phyloP scores from a whole-genome alignment of 2,797 vertebrate species.

The Chelonia mydas region DNA sequence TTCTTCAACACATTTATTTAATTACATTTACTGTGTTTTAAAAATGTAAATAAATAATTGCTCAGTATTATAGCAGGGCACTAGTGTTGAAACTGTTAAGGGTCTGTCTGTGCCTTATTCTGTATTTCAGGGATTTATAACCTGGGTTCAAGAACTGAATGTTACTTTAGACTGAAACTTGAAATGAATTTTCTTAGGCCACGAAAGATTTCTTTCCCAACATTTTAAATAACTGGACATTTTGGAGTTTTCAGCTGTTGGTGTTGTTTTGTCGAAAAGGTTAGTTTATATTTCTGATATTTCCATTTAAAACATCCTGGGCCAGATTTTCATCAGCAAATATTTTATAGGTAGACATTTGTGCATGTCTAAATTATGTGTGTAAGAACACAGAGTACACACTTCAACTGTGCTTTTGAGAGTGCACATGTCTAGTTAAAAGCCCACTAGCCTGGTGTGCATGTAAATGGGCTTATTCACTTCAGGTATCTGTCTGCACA shows the following conservation, averaged over 20 bases:
- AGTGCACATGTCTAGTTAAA: not conserved
- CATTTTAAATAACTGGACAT: not conserved
- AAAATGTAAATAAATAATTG: slow-evolving; percentile 54
- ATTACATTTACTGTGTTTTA: slow-evolving; percentile 55
- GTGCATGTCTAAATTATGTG: not conserved
- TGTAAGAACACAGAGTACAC: not conserved
- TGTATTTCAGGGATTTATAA: slow-evolving; percentile 30
- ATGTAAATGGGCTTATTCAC: not conserved
- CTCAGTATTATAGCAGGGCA: slow-evolving; percentile 21
- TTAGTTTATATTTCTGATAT: not conserved
- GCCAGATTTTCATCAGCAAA: not conserved
- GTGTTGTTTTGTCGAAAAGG: not conserved
- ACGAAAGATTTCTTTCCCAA: slow-evolving; percentile 6
- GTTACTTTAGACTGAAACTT: slow-evolving; percentile 19
- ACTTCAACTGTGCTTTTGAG: not conserved
- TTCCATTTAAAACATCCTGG: slow-evolving; percentile 4
- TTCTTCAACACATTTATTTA: slow-evolving; percentile 55
- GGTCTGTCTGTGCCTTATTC: slow-evolving; percentile 14
- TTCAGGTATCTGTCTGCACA: not conserved
- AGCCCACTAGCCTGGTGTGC: not conserved
- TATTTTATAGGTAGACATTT: not conserved
- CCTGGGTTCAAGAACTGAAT: slow-evolving; percentile 15
- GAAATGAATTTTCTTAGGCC: not conserved
- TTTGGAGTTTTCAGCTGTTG: not conserved
- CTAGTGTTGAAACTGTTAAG: not conserved